phyloP scores from a whole-genome alignment of 2,797 vertebrate genomes.

The Urophycis tenuis region DNA sequence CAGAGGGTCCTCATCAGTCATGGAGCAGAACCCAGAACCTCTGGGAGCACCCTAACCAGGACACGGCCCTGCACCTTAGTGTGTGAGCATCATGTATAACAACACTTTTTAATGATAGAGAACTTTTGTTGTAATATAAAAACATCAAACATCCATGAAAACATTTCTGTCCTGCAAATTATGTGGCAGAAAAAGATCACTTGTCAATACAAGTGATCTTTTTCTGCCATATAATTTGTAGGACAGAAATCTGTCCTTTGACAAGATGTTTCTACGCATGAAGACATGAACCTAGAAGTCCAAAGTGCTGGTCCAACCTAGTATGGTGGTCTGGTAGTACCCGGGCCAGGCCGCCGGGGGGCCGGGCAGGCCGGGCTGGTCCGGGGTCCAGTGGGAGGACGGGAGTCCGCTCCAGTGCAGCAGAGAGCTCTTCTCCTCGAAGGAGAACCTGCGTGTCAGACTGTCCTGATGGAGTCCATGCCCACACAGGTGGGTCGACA shows the following conservation, averaged over 20 bases:
- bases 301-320: conserved; percentile 62
- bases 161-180: no score
- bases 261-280: no score
- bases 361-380: conserved; percentile 43
- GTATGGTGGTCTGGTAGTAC: conserved; percentile 78
- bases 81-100: no score
- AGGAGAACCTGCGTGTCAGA: conserved; percentile 72
- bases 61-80: no score
- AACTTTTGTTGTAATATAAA: background rate
- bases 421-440: conserved; percentile 66
- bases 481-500: conserved; percentile 68
- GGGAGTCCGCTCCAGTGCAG: conserved; percentile 76
- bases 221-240: no score
- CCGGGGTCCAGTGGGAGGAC: conserved; percentile 64
- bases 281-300: no score
- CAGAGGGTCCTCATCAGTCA: no score
- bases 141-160: background rate
- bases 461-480: conserved; percentile 73
- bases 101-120: background rate
- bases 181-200: no score
- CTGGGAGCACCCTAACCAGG: no score
- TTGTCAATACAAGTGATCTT: no score
- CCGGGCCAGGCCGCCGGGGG: conserved; percentile 60
- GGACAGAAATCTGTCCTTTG: no score
- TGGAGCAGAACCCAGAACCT: no score